These are phyloP conservation scores for Geotrypetes seraphini DNA, from an alignment of 2,797 vertebrate genomes.

Conservation along the genomic window DNA sequence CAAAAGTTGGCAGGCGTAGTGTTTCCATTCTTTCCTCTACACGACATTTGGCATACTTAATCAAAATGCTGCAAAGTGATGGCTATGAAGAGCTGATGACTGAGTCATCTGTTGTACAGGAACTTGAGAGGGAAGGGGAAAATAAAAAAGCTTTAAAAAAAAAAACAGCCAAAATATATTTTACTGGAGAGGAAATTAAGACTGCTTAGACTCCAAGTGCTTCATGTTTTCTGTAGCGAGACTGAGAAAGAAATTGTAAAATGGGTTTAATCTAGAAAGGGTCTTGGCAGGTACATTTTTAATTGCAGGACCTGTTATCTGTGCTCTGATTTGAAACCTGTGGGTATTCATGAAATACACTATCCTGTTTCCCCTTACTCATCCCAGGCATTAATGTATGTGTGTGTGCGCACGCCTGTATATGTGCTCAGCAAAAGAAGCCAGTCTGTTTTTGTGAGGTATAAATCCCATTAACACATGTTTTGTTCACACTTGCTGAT, in stretches of 20 bases:
- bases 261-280: slow-evolving; percentile 45
- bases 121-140: slow-evolving; percentile 50
- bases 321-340: slow-evolving; percentile 40
- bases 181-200: slow-evolving; percentile 66
- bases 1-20: slow-evolving; percentile 81
- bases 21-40: slow-evolving; percentile 82
- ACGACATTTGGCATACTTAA: slow-evolving; percentile 78
- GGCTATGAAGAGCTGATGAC: slow-evolving; percentile 68
- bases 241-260: slow-evolving; percentile 56
- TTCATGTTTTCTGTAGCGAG: slow-evolving; percentile 61
- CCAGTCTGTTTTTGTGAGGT: slow-evolving; percentile 23
- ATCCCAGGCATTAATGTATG: slow-evolving; percentile 7
- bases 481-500: slow-evolving; percentile 31
- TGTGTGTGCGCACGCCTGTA: no score
- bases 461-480: slow-evolving; percentile 12
- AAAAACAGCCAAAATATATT: slow-evolving; percentile 65
- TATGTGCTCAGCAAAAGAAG: slow-evolving; percentile 14
- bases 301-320: slow-evolving; percentile 39
- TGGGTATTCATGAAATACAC: slow-evolving; percentile 34
- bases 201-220: slow-evolving; percentile 60
- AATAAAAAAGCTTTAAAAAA: slow-evolving; percentile 51
- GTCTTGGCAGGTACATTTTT: slow-evolving; percentile 31
- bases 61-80: slow-evolving; percentile 77
- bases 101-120: slow-evolving; percentile 76
- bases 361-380: not conserved